A percentile compares a stretch with the other conserved stretches of the same genome.
Evolutionary conservation across 64 coral and sea anemone genomes (phyloP).

Genomic region (Pocillopora damicornis): DNA sequence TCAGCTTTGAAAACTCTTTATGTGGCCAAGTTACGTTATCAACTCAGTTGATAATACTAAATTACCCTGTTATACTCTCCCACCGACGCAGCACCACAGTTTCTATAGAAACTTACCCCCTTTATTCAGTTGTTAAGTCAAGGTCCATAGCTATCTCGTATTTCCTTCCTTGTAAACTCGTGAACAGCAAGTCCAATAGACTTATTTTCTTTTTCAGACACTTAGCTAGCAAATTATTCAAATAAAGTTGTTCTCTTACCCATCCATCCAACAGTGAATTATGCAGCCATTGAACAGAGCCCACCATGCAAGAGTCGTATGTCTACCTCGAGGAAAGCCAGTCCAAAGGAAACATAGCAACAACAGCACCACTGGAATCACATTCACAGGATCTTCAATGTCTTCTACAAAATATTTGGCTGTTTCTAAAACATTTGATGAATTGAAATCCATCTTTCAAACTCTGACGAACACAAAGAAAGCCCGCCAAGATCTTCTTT

Average conservation of each 20-base stretch:
- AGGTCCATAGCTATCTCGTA: no score
- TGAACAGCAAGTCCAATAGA: no score
- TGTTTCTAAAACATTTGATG: constrained; percentile 53
- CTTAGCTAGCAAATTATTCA: background rate
- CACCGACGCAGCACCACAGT: no score
- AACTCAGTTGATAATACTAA: no score
- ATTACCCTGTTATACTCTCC: no score
- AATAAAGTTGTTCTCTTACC: constrained; percentile 42
- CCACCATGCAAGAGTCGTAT: constrained; percentile 56
- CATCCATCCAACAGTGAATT: constrained; percentile 96
- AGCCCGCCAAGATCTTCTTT: background rate
- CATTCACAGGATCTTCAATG: constrained; percentile 78
- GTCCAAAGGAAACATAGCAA: constrained; percentile 58
- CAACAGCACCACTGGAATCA: constrained; percentile 67
- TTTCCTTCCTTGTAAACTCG: no score
- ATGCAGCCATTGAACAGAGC: constrained; percentile 89
- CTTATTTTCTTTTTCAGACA: no score
- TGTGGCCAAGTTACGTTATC: no score
- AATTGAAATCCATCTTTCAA: constrained; percentile 49
- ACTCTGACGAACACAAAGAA: background rate
- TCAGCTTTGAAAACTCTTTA: no score
- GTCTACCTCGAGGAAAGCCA: constrained; percentile 67
- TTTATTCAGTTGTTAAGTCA: no score
- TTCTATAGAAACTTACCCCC: no score
- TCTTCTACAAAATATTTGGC: constrained; percentile 73